phyloP scores from a whole-genome alignment of 1,140 invertebrate genomes.

The Atta texana region DNA sequence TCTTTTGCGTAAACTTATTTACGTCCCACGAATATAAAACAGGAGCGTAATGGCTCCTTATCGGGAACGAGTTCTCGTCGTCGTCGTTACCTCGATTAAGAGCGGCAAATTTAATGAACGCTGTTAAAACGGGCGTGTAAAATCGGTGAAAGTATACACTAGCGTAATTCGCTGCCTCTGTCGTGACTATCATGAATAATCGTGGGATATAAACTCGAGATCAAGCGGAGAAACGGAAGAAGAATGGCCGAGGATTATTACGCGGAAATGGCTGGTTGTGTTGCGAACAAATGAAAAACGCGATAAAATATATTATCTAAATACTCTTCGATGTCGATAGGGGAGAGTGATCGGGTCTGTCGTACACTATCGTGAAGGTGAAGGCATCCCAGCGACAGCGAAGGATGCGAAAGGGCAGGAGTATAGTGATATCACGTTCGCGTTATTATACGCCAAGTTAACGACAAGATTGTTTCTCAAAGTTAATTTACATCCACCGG shows the following conservation, averaged over 20 bases:
- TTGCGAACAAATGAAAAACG: constrained; percentile 12
- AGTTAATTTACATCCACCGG: constrained; percentile 76
- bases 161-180: background rate
- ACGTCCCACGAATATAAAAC: constrained; percentile 47
- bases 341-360: constrained; percentile 20
- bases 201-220: constrained; percentile 24
- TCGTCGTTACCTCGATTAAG: constrained; percentile 34
- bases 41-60: constrained; percentile 1
- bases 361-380: background rate
- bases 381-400: background rate
- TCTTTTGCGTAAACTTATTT: constrained; percentile 27
- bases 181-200: constrained; percentile 40
- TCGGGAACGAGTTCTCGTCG: constrained; percentile 8
- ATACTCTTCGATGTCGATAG: constrained; percentile 11
- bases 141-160: constrained; percentile 23
- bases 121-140: constrained; percentile 30
- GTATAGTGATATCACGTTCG: constrained; percentile 63
- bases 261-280: background rate
- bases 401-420: constrained; percentile 57
- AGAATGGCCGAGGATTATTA: constrained; percentile 37
- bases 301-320: constrained; percentile 27
- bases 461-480: constrained; percentile 76
- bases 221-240: background rate
- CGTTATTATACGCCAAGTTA: constrained; percentile 77
- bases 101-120: constrained; percentile 38